These are phyloP conservation scores for Ptycholaimellus sp. DNA, from an alignment of 2,888 invertebrate genomes.

Conservation along the genomic window DNA sequence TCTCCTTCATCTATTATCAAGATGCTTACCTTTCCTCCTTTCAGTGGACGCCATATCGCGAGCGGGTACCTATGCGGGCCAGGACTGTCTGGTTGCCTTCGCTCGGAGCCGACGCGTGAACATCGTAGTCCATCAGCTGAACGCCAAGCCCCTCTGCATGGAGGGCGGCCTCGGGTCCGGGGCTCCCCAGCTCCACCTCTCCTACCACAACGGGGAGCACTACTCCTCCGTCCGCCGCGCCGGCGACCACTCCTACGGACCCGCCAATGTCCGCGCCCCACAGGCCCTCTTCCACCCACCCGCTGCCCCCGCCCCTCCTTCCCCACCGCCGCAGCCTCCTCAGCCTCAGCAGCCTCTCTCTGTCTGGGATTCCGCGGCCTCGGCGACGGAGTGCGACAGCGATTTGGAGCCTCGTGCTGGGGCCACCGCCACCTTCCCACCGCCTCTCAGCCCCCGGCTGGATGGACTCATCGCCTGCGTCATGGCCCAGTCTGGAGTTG, in stretches of 20 bases:
- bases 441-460: no score
- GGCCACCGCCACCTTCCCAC: no score
- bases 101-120: constrained; percentile 29
- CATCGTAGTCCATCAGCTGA: constrained; percentile 32
- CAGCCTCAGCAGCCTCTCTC: no score
- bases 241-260: constrained; percentile 25
- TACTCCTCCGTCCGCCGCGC: constrained; percentile 29
- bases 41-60: constrained; percentile 26
- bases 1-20: no score
- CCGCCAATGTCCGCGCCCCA: constrained; percentile 25
- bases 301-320: no score
- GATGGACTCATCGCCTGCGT: no score
- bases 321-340: no score
- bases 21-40: no score
- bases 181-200: constrained; percentile 28
- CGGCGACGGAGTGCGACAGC: not conserved
- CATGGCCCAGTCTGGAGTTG: no score
- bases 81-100: constrained; percentile 34
- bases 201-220: constrained; percentile 32
- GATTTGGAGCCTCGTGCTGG: no score
- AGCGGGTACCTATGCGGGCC: constrained; percentile 33
- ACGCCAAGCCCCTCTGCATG: constrained; percentile 24
- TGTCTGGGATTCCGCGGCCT: not conserved
- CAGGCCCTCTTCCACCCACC: no score
- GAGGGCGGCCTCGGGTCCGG: constrained; percentile 11